Evolutionary conservation across 1,140 invertebrate genomes (phyloP), one percentile per base, ranked within the genome.

Genomic region (Phenacoccus solenopsis): DNA sequence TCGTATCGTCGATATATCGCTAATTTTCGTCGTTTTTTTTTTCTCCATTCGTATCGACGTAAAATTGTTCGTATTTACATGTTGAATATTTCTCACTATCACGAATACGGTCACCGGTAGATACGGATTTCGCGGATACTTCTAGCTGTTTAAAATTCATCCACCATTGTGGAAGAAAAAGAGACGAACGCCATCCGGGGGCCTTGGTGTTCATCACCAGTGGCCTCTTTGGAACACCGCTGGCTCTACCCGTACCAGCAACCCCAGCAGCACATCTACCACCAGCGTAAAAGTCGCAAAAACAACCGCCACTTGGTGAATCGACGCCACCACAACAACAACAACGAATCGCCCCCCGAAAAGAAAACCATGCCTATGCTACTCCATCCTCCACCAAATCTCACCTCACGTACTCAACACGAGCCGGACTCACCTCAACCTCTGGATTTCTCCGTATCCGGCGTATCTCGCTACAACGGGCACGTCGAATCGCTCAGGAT

Each of bases 141-240:
- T 32, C 30, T 5, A 5, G 3, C 38, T 3, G 38, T 49, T 2
- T 2, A 16, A 5, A n/a, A 49, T n/a, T 2, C 38, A 49, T 49
- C 59, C 59, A 64, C 59, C 59, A 64, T 64, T 64, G 59, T 64
- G 59, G 59, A 64, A 64, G 59, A 64, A 64, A 64, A 64, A 27
- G 59, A 5, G 59, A 64, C 59, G 20, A 64, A 64, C 59, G 25
- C 59, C 9, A 27, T 64, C 59, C 59, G 59, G 59, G 59, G 22
- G 59, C 59, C 59, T 24, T 64, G 59, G 59, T 64, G 59, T 22
- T 64, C 59, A 27, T 27, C 59, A 64, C 59, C 59, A 64, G 13
- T 64, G 59, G 59, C 59, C 12, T 64, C 59, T 24, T 64, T 64
- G 59, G 59, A 64, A 27, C 59, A 64, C 22, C 59, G 59, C 25